Evolutionary conservation across 2,888 invertebrate genomes (phyloP), one percentile per base, ranked within the genome.

Genomic region (Thymelicus lineola): DNA sequence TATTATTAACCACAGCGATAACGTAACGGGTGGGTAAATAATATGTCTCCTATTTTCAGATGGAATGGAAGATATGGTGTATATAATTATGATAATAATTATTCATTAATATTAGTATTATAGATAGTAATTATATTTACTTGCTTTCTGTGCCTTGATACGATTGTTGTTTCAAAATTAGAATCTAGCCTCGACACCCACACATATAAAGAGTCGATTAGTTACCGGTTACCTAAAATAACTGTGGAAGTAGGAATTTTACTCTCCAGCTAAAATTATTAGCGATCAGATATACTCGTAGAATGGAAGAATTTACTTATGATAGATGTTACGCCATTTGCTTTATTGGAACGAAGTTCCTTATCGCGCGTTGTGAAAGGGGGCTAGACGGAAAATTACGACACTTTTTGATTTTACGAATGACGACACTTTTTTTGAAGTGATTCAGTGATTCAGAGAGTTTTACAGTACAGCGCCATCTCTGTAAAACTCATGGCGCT

Each of bases 81-180:
- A 81, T 82, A 86, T 84, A 55, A 50, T 17, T 82, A 86, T 84
- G 45, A 50, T 17, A 50, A 83, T 81, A 79, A 82, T 85, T 82
- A 84, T 85, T 87, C 82, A 9, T 10, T 50, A 28, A 28, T 28
- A 28, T n/a, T n/a, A n/a, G n/a, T n/a, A n/a, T n/a, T n/a, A n/a
- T n/a, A n/a, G n/a, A n/a, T n/a, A n/a, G n/a, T n/a, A n/a, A n/a
- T n/a, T n/a, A n/a, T n/a, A n/a, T 28, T 28, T 74, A 76, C 20
- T 5, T 53, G 10, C 4, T 53, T 71, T 10, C 20, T 17, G 5
- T 17, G 9, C 9, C 7, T 50, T 20, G 20, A 53, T 53, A 20
- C 20, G 53, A 53, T 53, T 53, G 53, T 53, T 53, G 53, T 53
- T 20, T 53, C 12, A 53, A 53, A 53, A 20, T 53, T 20, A 53